Base-by-base conservation (phyloP, 2,113 vertebrate genomes). In the Ptilonorhynchus violaceus region DNA sequence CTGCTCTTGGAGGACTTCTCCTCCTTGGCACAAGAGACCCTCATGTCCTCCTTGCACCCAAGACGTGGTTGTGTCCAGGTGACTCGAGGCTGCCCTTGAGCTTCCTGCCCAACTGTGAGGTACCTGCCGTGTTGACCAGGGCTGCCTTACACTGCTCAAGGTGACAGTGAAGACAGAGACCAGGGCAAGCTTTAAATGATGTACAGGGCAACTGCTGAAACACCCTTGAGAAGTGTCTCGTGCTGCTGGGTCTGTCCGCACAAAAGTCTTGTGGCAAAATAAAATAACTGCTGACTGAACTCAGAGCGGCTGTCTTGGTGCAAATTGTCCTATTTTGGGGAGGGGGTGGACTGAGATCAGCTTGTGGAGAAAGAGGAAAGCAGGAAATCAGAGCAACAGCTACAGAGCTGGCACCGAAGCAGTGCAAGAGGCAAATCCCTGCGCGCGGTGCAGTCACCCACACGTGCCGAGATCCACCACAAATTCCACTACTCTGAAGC, bases 371-470 rank as follows among this genome's bases (percentile, higher is more conserved):
- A 39, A 46, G 47, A 81, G 56, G 73, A 87, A 74, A 76, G 64
- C 22, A 46, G 63, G 68, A 86, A 83, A 88, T 47, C 41, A 77
- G 59, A 70, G 50, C 72, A 50, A 58, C 41, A 78, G 35, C 93
- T 46, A 33, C 15, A 6, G 50, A 73, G 37, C 69, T 85, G 69
- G 21, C 42, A 72, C 42, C 6, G 41, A 89, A 52, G 31, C 66
- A 68, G 49, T 2, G 18, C 28, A 53, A 53, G 67, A 83, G 50
- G 58, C 46, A 92, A 74, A 83, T 9, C n/a, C 7, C 53, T 3
- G 1, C 0, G 0, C 10, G 4, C 0, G 0, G 41, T 13, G 15
- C 37, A 1, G 1, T 60, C 83, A 76, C 27, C 46, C 33, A 11
- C 5, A 2, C 0, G 15, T 15, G 33, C 6, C 0, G 7, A 60